Base-by-base conservation (phyloP, 2,888 invertebrate species). In the Chymomyza amoena region DNA sequence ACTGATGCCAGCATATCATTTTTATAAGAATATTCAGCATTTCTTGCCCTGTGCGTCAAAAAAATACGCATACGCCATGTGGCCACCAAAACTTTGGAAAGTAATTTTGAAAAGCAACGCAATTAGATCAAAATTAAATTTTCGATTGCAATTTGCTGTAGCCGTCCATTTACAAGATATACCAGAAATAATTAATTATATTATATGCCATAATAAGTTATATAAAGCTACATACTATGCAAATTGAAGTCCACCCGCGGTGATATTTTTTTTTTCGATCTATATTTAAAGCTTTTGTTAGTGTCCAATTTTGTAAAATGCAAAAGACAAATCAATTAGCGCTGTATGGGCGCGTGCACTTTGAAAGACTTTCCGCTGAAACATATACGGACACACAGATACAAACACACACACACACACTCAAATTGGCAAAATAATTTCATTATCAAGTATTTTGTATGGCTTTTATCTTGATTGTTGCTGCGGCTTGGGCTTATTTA, bases 51-150 rank as follows among this genome's bases (percentile, higher is more conserved):
- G 20, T 20, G 20, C 20, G 20, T 25, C 25, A 25, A 25, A 32
- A 32, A 32, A 32, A 7, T 32, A 32, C 32, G 32, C 32, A 32
- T 32, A 32, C 32, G 32, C 32, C 32, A 32, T 32, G 32, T 32
- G 56, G 56, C 64, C 64, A 72, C 68, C 64, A 64, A 71, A 77
- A 71, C 6, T 71, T 66, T 66, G 25, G 25, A 25, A 32, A 3
- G 4, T 32, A 32, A 32, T 25, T 4, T 25, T 25, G 25, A 32
- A 32, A 32, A 13, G 13, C 10, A 45, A 45, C 10, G 39, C 39
- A 79, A 77, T 77, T 62, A 71, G 51, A 68, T 64, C 57, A 78
- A 68, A 68, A 69, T 71, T 77, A 68, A 68, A 69, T 71, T 79
- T 75, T 61, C 72, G 69, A 72, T 73, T 76, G 74, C 77, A 79